Evolutionary conservation across 1,140 invertebrate genomes (phyloP).

Genomic region (Physella acuta): DNA sequence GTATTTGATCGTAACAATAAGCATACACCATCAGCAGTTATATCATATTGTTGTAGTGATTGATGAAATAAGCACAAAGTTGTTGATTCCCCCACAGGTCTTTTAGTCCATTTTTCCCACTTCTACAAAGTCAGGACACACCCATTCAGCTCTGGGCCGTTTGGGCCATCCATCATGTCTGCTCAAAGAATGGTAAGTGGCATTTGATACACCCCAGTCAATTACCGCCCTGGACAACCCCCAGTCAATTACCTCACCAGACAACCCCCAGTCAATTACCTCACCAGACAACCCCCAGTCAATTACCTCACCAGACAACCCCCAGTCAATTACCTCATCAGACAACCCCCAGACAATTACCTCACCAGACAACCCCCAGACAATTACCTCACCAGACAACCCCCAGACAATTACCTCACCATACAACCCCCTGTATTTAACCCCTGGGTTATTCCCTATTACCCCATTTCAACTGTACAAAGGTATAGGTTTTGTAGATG

Average conservation of each 20-base stretch:
- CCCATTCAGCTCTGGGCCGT: conserved; percentile 78
- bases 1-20: too few species aligned
- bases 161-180: conserved; percentile 83
- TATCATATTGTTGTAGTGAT: too few species aligned
- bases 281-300: neutral
- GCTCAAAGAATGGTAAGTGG: conserved; percentile 69
- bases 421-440: too few species aligned
- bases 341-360: neutral
- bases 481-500: too few species aligned
- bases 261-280: neutral
- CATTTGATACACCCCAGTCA: neutral
- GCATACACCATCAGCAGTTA: too few species aligned
- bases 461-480: too few species aligned
- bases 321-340: neutral
- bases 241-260: neutral
- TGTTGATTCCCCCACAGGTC: too few species aligned
- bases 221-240: too few species aligned
- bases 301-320: neutral
- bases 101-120: conserved; percentile 76
- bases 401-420: too few species aligned
- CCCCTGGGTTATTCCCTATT: too few species aligned
- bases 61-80: too few species aligned
- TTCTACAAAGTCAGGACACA: conserved; percentile 67
- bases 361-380: neutral
- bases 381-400: neutral